These are phyloP conservation scores for Lagopus muta DNA, from an alignment of 2,113 vertebrate species.

Conservation along the genomic window DNA sequence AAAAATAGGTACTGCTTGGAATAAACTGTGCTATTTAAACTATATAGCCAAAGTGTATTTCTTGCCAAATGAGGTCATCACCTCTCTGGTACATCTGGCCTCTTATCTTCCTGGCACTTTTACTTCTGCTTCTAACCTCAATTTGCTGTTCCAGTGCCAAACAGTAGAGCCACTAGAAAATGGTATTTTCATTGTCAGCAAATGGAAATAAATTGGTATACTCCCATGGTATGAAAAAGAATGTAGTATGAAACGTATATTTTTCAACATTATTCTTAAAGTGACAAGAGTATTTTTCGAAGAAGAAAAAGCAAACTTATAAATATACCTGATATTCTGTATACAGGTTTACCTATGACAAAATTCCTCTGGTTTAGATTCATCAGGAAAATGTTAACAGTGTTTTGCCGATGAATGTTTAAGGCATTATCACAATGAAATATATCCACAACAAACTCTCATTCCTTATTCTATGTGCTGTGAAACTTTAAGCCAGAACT, in stretches of 20 bases:
- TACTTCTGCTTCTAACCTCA: slow-evolving; percentile 42
- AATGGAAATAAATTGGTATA: neutral
- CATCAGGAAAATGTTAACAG: neutral
- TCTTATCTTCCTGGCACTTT: slow-evolving; percentile 53
- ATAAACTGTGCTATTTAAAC: slow-evolving; percentile 7
- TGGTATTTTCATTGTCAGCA: neutral
- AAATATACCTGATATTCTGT: neutral
- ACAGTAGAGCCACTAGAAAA: slow-evolving; percentile 39
- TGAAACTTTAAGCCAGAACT: neutral
- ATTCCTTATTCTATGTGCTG: neutral
- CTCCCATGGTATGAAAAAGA: neutral
- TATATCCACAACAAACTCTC: neutral
- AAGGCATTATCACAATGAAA: neutral
- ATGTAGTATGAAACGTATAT: neutral
- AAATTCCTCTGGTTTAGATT: neutral
- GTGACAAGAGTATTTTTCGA: neutral
- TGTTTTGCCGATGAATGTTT: neutral
- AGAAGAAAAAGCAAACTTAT: neutral
- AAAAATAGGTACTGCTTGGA: slow-evolving; percentile 16
- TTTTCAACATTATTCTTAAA: neutral
- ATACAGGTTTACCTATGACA: neutral
- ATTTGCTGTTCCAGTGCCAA: slow-evolving; percentile 14
- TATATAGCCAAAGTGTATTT: neutral
- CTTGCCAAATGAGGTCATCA: slow-evolving; percentile 35
- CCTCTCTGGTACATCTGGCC: slow-evolving; percentile 41